A percentile compares a stretch with the other conserved stretches of the same genome.
Evolutionary conservation across 1,140 invertebrate species (phyloP).

Genomic region (Globodera ellingtonae): DNA sequence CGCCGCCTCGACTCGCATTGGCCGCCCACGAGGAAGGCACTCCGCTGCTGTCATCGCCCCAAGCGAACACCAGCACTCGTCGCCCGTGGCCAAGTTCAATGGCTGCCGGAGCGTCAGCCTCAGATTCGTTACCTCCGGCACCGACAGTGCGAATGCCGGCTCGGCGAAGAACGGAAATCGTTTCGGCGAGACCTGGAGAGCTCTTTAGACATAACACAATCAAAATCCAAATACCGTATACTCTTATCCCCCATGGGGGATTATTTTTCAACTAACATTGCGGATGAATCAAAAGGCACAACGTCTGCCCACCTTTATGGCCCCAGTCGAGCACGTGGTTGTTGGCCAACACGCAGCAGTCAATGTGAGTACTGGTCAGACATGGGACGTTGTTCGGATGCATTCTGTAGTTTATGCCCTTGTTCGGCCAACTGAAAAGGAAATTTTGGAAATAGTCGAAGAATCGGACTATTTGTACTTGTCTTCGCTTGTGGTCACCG

Average conservation of each 20-base stretch:
- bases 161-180: neutral
- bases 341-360: constrained; percentile 22
- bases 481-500: constrained; percentile 19
- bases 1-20: constrained; percentile 2
- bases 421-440: neutral
- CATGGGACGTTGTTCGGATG: constrained; percentile 17
- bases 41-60: constrained; percentile 29
- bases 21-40: constrained; percentile 28
- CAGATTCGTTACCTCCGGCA: constrained; percentile 15
- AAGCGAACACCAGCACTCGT: constrained; percentile 27
- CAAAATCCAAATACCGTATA: no score
- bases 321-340: constrained; percentile 31
- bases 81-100: constrained; percentile 16
- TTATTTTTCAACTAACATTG: no score
- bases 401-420: constrained; percentile 23
- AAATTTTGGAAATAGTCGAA: neutral
- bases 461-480: neutral
- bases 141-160: constrained; percentile 16
- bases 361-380: constrained; percentile 9
- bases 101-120: constrained; percentile 12
- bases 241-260: no score
- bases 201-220: neutral
- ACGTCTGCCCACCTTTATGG: neutral
- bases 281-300: neutral
- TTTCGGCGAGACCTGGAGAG: neutral